phyloP scores from a whole-genome alignment of 1,140 invertebrate genomes.

The Phortica variegata region DNA sequence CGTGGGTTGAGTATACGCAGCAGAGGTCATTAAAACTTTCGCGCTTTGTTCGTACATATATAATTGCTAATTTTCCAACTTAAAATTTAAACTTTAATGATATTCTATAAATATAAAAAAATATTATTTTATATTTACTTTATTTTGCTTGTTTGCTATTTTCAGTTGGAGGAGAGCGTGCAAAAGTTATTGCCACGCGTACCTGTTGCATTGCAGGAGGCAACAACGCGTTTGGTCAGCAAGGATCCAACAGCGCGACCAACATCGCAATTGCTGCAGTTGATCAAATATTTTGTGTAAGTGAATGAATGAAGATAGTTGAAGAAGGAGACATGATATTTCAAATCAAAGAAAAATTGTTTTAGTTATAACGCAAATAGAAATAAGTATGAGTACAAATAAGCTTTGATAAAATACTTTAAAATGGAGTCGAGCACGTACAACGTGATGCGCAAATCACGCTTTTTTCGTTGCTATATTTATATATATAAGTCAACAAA shows the following conservation, averaged over 20 bases:
- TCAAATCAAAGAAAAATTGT: neutral
- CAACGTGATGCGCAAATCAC: no score
- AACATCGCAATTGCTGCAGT: slow-evolving; percentile 80
- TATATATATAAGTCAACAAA: no score
- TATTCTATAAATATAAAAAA: neutral
- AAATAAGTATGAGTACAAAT: neutral
- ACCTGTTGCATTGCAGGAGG: slow-evolving; percentile 83
- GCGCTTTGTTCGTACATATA: no score
- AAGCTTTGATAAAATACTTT: no score
- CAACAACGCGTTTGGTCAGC: slow-evolving; percentile 77
- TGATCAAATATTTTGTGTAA: slow-evolving; percentile 88
- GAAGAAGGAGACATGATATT: no score
- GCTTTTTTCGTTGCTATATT: no score
- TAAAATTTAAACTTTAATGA: slow-evolving; percentile 6
- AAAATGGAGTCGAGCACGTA: no score
- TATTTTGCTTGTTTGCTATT: neutral
- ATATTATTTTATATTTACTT: neutral
- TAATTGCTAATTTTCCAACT: slow-evolving; percentile 39
- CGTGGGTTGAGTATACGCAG: no score
- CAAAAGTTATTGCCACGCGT: slow-evolving; percentile 74
- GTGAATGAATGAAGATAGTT: no score
- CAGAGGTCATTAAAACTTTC: neutral
- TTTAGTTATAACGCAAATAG: neutral
- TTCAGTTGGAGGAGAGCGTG: slow-evolving; percentile 78
- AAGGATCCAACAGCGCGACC: slow-evolving; percentile 80